Conservation (phyloP, 1,140 invertebrate genomes). For the Pseudomyrmex cubaensis region DNA sequence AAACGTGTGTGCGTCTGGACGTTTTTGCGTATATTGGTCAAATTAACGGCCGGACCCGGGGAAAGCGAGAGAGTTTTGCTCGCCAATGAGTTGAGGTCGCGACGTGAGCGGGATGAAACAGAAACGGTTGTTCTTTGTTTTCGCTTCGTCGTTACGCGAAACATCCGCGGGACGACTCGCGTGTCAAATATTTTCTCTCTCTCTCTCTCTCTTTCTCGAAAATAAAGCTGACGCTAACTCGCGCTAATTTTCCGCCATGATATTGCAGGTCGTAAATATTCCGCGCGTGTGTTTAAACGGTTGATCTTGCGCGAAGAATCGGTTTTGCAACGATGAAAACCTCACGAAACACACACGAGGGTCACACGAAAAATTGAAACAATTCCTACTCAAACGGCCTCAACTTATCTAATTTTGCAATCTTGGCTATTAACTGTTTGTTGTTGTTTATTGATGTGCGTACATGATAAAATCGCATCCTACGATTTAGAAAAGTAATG, state of each 20-base stretch:
- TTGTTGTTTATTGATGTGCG: not conserved
- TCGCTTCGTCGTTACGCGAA: slow-evolving; percentile 39
- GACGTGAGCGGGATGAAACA: slow-evolving; percentile 3
- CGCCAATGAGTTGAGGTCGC: slow-evolving; percentile 40
- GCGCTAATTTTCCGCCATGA: slow-evolving; percentile 39
- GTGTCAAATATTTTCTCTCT: slow-evolving; percentile 5
- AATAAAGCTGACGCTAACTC: slow-evolving; percentile 49
- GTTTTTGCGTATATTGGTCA: not conserved
- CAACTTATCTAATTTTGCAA: slow-evolving; percentile 29
- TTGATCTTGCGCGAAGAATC: not conserved
- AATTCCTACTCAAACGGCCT: slow-evolving; percentile 18
- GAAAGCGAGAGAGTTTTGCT: slow-evolving; percentile 18
- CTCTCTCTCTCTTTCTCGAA: not conserved
- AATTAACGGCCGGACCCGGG: not conserved
- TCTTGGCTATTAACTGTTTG: not conserved
- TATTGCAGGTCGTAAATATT: slow-evolving; percentile 41
- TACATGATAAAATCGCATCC: not conserved
- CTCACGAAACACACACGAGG: not conserved
- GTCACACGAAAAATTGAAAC: not conserved
- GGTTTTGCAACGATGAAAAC: not conserved
- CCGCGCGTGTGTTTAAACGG: slow-evolving; percentile 6
- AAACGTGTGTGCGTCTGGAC: slow-evolving; percentile 8
- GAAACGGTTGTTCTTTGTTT: not conserved
- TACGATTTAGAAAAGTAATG: slow-evolving; percentile 7
- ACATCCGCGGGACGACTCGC: not conserved